Percentiles rank a stretch among this genome's conserved stretches.
Evolutionary conservation across 2,888 invertebrate genomes (phyloP).

Genomic region (Perdita meconis): DNA sequence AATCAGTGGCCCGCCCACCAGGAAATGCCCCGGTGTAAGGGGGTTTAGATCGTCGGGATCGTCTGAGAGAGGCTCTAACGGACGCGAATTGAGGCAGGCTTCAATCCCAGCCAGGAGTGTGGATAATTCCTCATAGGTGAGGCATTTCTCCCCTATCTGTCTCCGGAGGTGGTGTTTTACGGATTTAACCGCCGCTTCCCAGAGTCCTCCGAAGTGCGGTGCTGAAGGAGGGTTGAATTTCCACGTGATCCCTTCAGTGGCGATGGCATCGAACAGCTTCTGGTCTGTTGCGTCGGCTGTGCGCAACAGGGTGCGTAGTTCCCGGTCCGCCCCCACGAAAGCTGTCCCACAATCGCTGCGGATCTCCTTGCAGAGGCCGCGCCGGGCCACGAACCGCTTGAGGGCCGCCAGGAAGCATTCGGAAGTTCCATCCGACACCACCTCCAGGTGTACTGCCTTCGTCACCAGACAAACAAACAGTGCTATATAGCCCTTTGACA

Average conservation of each 20-base stretch:
- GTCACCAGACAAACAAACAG: too few relatives aligned
- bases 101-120: not conserved
- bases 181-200: not conserved
- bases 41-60: not conserved
- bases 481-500: too few relatives aligned
- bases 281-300: not conserved
- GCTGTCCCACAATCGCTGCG: constrained; percentile 43
- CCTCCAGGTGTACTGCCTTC: constrained; percentile 8
- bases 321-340: constrained; percentile 26
- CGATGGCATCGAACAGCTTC: not conserved
- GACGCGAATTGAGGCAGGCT: not conserved
- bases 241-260: too few relatives aligned
- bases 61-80: not conserved
- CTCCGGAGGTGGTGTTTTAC: not conserved
- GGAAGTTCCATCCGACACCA: constrained; percentile 23
- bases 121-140: not conserved
- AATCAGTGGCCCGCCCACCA: too few relatives aligned
- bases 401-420: constrained; percentile 42
- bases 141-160: not conserved
- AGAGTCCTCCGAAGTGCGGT: not conserved
- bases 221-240: too few relatives aligned
- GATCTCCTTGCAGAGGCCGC: constrained; percentile 26
- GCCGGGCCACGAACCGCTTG: constrained; percentile 31
- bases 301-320: not conserved
- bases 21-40: too few relatives aligned